Evolutionary conservation across 2,113 vertebrate species (phyloP).

Genomic region (Tetrao urogallus): DNA sequence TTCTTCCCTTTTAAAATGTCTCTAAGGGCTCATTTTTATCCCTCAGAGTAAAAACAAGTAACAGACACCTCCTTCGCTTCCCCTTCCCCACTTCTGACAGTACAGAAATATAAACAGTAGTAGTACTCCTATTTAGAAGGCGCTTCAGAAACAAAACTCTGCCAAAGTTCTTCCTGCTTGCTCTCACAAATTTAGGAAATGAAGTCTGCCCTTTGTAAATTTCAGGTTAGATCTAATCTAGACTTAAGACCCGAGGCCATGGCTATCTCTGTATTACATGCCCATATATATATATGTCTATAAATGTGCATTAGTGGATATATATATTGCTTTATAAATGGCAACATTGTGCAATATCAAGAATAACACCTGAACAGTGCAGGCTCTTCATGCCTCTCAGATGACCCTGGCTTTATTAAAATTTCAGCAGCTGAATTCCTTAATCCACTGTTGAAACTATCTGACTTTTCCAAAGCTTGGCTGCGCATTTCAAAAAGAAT

Average conservation of each 20-base stretch:
- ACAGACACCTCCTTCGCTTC: rapidly evolving
- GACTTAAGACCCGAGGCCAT: neutral
- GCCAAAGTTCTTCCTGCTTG: neutral
- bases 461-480: neutral
- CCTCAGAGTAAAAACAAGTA: neutral
- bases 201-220: neutral
- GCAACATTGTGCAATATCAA: neutral
- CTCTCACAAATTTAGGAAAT: neutral
- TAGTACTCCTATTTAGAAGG: neutral
- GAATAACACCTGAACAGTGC: neutral
- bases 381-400: neutral
- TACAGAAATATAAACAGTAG: neutral
- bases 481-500: neutral
- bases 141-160: neutral
- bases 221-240: neutral
- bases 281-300: too few relatives aligned
- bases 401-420: neutral
- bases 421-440: neutral
- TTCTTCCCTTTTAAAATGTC: neutral
- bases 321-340: neutral
- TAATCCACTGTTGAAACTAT: neutral
- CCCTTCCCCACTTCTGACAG: neutral
- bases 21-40: neutral
- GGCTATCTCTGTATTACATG: neutral
- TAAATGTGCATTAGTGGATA: neutral